Evolutionary conservation across 1,140 invertebrate species (phyloP).

Genomic region (Drosophila willistoni): DNA sequence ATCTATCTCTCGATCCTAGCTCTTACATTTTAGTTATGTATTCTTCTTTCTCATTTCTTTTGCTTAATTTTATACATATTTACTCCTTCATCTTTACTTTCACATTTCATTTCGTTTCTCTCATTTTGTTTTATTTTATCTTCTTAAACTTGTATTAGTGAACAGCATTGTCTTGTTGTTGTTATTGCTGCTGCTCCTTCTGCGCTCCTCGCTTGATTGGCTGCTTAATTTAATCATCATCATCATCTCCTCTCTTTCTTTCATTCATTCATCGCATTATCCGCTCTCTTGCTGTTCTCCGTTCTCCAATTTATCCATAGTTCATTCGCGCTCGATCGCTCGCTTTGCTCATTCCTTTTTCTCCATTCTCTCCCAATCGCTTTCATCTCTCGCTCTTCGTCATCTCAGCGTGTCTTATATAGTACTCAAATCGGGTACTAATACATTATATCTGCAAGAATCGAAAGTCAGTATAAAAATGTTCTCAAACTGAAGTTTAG

Average conservation of each 20-base stretch:
- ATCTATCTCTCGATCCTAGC: conserved; percentile 1
- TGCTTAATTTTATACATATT: conserved; percentile 57
- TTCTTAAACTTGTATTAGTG: conserved; percentile 44
- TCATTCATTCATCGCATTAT: conserved; percentile 6
- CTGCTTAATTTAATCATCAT: conserved; percentile 5
- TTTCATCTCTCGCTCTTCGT: neutral
- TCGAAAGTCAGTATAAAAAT: conserved; percentile 11
- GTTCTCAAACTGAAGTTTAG: too few relatives aligned
- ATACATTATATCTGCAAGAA: conserved; percentile 69
- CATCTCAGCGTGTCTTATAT: conserved; percentile 50
- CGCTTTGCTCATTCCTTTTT: neutral
- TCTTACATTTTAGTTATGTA: conserved; percentile 50
- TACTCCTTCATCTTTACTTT: conserved; percentile 17
- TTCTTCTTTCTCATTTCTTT: conserved; percentile 35
- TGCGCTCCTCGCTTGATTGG: conserved; percentile 21
- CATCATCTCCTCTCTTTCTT: conserved; percentile 13
- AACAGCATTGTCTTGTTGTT: conserved; percentile 55
- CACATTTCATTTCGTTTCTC: conserved; percentile 7
- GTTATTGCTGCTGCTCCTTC: conserved; percentile 24
- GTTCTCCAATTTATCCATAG: neutral
- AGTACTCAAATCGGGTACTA: conserved; percentile 73
- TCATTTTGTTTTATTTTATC: conserved; percentile 23
- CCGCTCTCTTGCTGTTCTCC: conserved; percentile 13
- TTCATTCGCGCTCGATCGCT: conserved; percentile 20
- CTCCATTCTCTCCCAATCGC: conserved; percentile 26